A percentile compares a stretch with the other conserved stretches of the same genome.
Evolutionary conservation across 37 sponge, comb jelly and placozoan species (phyloP).

Genomic region (Agelas oroides): DNA sequence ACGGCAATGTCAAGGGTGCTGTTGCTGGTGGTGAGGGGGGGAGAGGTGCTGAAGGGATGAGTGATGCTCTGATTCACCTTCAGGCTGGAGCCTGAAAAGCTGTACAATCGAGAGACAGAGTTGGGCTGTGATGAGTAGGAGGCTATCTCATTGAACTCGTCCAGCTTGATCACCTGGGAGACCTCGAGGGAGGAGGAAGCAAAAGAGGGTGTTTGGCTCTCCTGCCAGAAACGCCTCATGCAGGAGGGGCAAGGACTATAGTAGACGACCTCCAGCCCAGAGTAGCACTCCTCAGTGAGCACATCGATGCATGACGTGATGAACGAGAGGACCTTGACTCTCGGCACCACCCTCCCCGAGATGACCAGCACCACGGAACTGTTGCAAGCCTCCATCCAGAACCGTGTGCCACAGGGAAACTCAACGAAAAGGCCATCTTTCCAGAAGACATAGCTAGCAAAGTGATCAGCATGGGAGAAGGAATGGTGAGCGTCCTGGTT

Average conservation of each 20-base stretch:
- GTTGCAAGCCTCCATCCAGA: constrained; percentile 57
- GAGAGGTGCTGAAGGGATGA: neutral
- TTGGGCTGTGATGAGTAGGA: neutral
- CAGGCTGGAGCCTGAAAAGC: constrained; percentile 21
- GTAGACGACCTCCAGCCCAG: constrained; percentile 9
- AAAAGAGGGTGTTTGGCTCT: neutral
- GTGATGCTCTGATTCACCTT: neutral
- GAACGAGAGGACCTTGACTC: constrained; percentile 67
- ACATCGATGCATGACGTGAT: constrained; percentile 40
- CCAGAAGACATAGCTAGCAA: constrained; percentile 55
- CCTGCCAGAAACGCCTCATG: constrained; percentile 41
- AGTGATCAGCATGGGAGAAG: constrained; percentile 23
- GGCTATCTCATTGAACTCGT: constrained; percentile 35
- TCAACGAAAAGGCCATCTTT: constrained; percentile 50
- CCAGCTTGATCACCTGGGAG: constrained; percentile 16
- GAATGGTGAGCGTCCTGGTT: neutral
- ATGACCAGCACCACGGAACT: constrained; percentile 40
- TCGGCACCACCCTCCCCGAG: constrained; percentile 19
- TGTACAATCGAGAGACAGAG: neutral
- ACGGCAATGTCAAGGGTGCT: neutral
- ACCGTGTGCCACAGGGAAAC: constrained; percentile 63
- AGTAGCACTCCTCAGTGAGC: constrained; percentile 52
- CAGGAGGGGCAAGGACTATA: constrained; percentile 67
- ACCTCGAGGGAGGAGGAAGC: neutral
- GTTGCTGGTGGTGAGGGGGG: neutral